Evolutionary conservation across 2,797 vertebrate genomes (phyloP).

Genomic region (Aulostomus chinensis): DNA sequence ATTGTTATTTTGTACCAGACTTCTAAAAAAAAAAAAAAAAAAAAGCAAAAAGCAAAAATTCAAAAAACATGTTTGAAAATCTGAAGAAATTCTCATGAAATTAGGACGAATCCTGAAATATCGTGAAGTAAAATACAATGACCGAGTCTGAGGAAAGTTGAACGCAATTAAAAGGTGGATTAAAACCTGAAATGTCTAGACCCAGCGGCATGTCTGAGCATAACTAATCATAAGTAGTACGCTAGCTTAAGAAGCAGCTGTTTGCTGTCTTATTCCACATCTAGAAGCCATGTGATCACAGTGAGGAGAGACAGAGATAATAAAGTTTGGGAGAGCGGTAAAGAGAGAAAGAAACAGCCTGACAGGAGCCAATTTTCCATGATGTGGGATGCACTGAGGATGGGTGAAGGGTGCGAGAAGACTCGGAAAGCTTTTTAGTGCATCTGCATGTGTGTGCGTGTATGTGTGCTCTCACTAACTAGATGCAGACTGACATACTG

Average conservation of each 20-base stretch:
- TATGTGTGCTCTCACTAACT: constrained; percentile 61
- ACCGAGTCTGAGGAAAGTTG: too few species aligned
- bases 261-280: constrained; percentile 31
- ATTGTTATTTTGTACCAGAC: too few species aligned
- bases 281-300: constrained; percentile 23
- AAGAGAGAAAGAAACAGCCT: constrained; percentile 42
- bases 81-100: too few species aligned
- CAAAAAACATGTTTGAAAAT: too few species aligned
- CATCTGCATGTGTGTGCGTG: constrained; percentile 25
- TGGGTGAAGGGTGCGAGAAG: constrained; percentile 62
- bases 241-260: constrained; percentile 26
- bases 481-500: constrained; percentile 63
- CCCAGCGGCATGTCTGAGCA: constrained; percentile 1
- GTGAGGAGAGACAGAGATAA: constrained; percentile 28
- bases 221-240: constrained; percentile 7
- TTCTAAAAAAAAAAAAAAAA: too few species aligned
- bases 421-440: constrained; percentile 53
- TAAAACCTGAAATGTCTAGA: too few species aligned
- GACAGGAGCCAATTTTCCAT: constrained; percentile 90
- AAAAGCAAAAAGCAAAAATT: too few species aligned
- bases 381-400: constrained; percentile 86
- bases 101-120: too few species aligned
- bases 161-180: too few species aligned
- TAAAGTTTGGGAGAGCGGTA: constrained; percentile 27
- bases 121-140: too few species aligned